Evolutionary conservation across 2,797 vertebrate genomes (phyloP), one percentile per base, ranked within the genome.

Genomic region (Parotocinclus haroldoi): DNA sequence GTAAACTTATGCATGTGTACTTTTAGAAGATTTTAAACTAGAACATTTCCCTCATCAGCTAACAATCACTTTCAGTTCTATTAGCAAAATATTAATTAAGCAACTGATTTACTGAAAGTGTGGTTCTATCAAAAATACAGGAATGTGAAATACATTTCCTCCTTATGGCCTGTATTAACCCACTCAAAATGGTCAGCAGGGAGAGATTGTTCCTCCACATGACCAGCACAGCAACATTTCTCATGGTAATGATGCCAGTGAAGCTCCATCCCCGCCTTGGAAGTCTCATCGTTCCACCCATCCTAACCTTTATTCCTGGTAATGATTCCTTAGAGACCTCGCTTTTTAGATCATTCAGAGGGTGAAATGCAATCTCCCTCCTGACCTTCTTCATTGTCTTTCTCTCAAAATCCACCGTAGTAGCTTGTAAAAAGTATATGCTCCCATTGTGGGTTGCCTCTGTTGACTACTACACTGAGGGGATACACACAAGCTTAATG

Each of bases 391-490:
- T 65, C 58, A 10, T 12, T 9, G 7, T 45, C 38, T 52, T 60
- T 58, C 73, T 70, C 36, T 51, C 61, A 70, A 37, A 1, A 37
- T 53, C 66, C 58, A 49, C 60, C 63, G 66, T 64, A 63, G 53
- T 63, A 58, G 42, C 46, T 75, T 74, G 73, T 79, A 81, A 77
- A 81, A 81, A 71, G n/a, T 74, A 40, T 66, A 36, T 45, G 19
- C 48, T 56, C 46, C 80, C 65, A 77, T 76, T 79, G 81, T 83
- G 75, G 82, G 77, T 81, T 68, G 80, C 75, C 80, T 80, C 82
- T 85, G 86, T 85, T 85, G 85, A 88, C 82, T 85, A 70, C 11
- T 83, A 83, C 54, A 50, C 52, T 80, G 76, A 65, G 77, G 81
- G 75, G 76, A 39, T 66, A 78, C 77, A 75, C 77, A 64, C 75